Evolutionary conservation across 2,113 vertebrate species (phyloP).

Genomic region (Polypterus bichir): DNA sequence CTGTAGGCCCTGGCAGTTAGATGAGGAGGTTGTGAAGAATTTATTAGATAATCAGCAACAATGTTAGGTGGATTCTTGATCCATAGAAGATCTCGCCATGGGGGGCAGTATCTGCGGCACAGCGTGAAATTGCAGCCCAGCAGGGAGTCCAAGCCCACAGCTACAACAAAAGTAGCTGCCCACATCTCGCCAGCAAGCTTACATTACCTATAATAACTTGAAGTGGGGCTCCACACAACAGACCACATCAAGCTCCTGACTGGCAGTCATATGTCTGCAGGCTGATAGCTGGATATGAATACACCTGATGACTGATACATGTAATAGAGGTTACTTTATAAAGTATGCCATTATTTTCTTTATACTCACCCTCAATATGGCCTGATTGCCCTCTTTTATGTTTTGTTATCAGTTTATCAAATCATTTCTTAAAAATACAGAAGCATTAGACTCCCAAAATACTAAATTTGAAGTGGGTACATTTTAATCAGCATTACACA

Average conservation of each 20-base stretch:
- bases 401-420: too few relatives aligned
- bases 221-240: not conserved
- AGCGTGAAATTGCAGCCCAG: conserved; percentile 70
- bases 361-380: conserved; percentile 26
- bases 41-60: conserved; percentile 53
- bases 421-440: too few relatives aligned
- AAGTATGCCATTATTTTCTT: conserved; percentile 7
- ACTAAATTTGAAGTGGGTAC: too few relatives aligned
- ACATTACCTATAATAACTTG: not conserved
- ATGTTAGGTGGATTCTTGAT: conserved; percentile 65
- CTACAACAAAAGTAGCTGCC: conserved; percentile 9
- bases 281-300: not conserved
- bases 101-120: conserved; percentile 59
- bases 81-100: conserved; percentile 67
- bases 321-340: not conserved
- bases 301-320: not conserved
- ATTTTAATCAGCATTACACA: too few relatives aligned
- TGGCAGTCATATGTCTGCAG: not conserved
- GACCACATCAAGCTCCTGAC: not conserved
- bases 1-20: too few relatives aligned
- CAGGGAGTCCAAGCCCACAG: conserved; percentile 44
- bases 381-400: too few relatives aligned
- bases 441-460: too few relatives aligned
- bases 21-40: conserved; percentile 31
- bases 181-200: not conserved